Conservation (phyloP, 2,888 invertebrate genomes). For the Sinelater perroti region DNA sequence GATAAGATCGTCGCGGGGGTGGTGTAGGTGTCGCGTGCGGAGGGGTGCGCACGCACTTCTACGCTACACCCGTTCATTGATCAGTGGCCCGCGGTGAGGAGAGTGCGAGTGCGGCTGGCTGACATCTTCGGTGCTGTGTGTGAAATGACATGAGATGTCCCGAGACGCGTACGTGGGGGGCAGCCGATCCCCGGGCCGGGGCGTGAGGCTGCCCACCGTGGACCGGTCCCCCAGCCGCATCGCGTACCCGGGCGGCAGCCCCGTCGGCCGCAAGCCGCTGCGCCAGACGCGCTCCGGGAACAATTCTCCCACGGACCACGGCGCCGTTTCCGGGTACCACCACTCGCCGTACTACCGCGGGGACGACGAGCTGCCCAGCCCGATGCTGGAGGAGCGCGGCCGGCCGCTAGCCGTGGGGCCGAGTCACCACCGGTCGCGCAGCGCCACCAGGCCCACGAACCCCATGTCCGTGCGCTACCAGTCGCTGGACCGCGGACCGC, state of each 20-base stretch:
- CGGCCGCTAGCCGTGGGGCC: slow-evolving; percentile 66
- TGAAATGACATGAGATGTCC: slow-evolving; percentile 65
- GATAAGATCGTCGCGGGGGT: slow-evolving; percentile 44
- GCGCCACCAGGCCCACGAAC: slow-evolving; percentile 71
- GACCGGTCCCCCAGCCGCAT: slow-evolving; percentile 85
- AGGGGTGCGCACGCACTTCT: slow-evolving; percentile 55
- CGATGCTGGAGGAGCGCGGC: slow-evolving; percentile 81
- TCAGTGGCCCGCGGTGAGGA: slow-evolving; percentile 52
- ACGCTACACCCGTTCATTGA: slow-evolving; percentile 63
- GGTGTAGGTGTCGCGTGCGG: slow-evolving; percentile 52
- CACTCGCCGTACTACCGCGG: slow-evolving; percentile 77
- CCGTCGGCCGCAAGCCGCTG: slow-evolving; percentile 53
- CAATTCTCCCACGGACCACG: slow-evolving; percentile 67
- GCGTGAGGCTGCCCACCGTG: slow-evolving; percentile 84
- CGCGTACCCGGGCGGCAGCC: slow-evolving; percentile 70
- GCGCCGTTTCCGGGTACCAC: slow-evolving; percentile 62
- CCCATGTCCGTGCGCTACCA: slow-evolving; percentile 69
- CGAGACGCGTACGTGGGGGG: slow-evolving; percentile 70
- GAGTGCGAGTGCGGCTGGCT: slow-evolving; percentile 51
- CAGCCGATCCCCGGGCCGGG: slow-evolving; percentile 71
- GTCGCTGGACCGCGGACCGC: slow-evolving; percentile 62
- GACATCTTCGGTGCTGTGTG: slow-evolving; percentile 43
- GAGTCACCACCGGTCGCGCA: slow-evolving; percentile 80
- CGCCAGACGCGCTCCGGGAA: slow-evolving; percentile 66
- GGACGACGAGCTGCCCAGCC: slow-evolving; percentile 86